Percentiles rank a stretch among this genome's conserved stretches.
phyloP scores from a whole-genome alignment of 1,140 invertebrate species.

The Zaprionus davidi region DNA sequence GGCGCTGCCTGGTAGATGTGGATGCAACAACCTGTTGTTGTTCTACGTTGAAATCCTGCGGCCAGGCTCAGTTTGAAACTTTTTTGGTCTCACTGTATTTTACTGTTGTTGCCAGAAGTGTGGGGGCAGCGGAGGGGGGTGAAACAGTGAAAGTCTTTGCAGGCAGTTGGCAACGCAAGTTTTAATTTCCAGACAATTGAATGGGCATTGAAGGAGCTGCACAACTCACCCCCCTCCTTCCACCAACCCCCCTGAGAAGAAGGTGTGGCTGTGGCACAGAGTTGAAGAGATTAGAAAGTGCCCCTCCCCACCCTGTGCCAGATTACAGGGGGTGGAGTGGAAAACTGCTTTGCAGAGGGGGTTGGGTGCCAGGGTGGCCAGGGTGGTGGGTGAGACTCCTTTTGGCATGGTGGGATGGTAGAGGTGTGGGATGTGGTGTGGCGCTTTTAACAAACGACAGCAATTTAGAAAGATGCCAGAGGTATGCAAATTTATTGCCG shows the following conservation, averaged over 20 bases:
- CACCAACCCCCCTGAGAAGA: neutral
- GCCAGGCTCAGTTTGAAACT: conserved; percentile 28
- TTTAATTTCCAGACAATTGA: conserved; percentile 57
- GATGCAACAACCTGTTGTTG: conserved; percentile 82
- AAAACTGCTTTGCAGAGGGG: neutral
- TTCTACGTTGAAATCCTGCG: conserved; percentile 45
- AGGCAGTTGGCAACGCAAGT: conserved; percentile 50
- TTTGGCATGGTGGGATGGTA: neutral
- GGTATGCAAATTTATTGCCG: conserved; percentile 84
- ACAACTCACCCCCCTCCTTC: conserved; percentile 13
- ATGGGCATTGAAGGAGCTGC: conserved; percentile 18
- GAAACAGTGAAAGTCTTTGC: conserved; percentile 47
- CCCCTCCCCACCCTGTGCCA: neutral
- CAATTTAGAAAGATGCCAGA: conserved; percentile 84
- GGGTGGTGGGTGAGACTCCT: neutral
- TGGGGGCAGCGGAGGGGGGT: too few relatives aligned
- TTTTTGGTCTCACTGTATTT: conserved; percentile 14
- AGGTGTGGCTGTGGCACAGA: neutral
- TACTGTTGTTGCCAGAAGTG: neutral
- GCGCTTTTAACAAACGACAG: conserved; percentile 82
- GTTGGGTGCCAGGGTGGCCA: neutral
- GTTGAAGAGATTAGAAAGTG: conserved; percentile 7
- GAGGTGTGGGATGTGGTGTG: conserved; percentile 29
- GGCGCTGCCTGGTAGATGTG: conserved; percentile 41
- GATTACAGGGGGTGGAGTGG: neutral